Base-by-base conservation (phyloP, 2,113 vertebrate species). In the Bambusicola thoracicus region DNA sequence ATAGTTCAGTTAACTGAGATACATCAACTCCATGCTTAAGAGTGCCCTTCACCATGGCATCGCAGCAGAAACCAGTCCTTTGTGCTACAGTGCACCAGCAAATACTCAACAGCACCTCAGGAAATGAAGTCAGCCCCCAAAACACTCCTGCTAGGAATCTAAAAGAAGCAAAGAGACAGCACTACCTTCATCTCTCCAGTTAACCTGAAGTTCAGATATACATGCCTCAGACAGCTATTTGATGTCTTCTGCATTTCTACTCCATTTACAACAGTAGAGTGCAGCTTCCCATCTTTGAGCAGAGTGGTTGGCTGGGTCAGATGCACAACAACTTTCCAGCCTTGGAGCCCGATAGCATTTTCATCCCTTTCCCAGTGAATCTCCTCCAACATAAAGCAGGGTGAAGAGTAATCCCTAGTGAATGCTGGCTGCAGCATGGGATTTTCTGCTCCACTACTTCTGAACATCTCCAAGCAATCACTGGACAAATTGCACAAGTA, bases 391-490 rank as follows among this genome's bases (percentile, higher is more conserved):
- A 61, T 24, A 92, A 1, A 87, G 75, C 78, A 78, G n/a, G 76
- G 91, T 53, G 93, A 90, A 81, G 85, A 92, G 61, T 90, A 95
- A 97, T 92, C 87, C 70, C 74, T 69, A 94, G 58, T 74, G 95
- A 95, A 93, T 70, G 66, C 85, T 81, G 74, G 59, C 77, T 92
- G 79, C 87, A 95, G 92, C 85, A 91, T 87, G 85, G 74, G 93
- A 90, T 96, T 94, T 97, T 97, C 93, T 95, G 93, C 92, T 93
- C 78, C 40, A 75, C 82, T 92, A 90, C 93, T 79, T 94, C 85
- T 82, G 90, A 96, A 95, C 94, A 92, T 95, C 58, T 4, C 61
- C 73, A 83, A 91, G 90, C 79, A 96, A 95, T 90, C 86, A 89
- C 4, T 92, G 87, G 89, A 96, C 95, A 94, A 97, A 96, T 90